A percentile compares a stretch with the other conserved stretches of the same genome.
These are phyloP conservation scores for Helicoverpa zea DNA, from an alignment of 1,140 invertebrate species.

Conservation along the genomic window DNA sequence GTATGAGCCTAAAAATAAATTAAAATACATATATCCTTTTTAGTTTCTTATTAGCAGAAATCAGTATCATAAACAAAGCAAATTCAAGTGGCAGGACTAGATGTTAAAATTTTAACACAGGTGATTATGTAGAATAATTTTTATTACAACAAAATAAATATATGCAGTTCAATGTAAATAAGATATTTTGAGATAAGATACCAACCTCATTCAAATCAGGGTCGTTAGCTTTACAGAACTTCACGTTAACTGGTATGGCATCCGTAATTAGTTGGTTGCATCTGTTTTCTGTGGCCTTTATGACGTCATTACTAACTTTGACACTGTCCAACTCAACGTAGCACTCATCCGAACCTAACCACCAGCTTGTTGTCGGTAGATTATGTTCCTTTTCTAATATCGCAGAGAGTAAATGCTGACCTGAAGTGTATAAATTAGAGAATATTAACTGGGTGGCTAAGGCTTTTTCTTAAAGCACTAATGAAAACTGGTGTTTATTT, in stretches of 20 bases:
- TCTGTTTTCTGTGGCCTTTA: conserved; percentile 87
- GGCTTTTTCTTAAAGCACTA: too few relatives aligned
- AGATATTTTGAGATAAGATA: conserved; percentile 4
- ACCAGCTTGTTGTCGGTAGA: conserved; percentile 92
- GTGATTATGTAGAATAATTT: too few relatives aligned
- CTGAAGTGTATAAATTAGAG: conserved; percentile 71
- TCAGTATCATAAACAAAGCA: too few relatives aligned
- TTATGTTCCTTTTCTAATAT: conserved; percentile 90
- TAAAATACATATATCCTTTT: too few relatives aligned
- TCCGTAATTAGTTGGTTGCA: conserved; percentile 91
- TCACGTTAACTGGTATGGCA: conserved; percentile 88
- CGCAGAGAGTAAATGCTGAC: conserved; percentile 94
- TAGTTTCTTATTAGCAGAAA: too few relatives aligned
- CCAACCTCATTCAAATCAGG: conserved; percentile 87
- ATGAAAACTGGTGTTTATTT: too few relatives aligned
- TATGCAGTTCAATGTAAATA: not conserved
- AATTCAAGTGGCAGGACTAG: too few relatives aligned
- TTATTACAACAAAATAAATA: too few relatives aligned
- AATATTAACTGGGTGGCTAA: too few relatives aligned
- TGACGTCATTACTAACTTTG: conserved; percentile 83
- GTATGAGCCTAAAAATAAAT: conserved; percentile 82
- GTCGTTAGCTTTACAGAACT: conserved; percentile 88
- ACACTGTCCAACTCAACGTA: conserved; percentile 89
- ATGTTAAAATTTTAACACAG: too few relatives aligned
- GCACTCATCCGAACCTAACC: conserved; percentile 90